Base-by-base conservation (phyloP, 2,113 vertebrate genomes). In the Phainopepla nitens region DNA sequence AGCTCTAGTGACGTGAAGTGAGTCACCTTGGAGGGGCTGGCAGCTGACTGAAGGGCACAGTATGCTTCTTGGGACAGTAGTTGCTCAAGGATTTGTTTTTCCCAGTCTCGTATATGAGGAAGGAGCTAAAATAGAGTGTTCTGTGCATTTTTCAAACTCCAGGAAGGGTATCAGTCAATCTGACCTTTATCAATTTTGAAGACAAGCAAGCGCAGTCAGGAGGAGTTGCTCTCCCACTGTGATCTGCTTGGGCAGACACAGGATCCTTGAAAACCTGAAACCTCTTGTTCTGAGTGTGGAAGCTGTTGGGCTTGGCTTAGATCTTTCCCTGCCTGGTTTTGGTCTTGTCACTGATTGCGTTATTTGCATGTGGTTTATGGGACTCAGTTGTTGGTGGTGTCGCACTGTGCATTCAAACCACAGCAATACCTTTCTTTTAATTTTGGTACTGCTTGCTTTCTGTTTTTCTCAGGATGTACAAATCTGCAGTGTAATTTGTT, bases 381-480 rank as follows among this genome's bases (percentile, higher is more conserved):
- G 31, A 50, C 71, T 83, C n/a, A 64, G 60, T 66, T 86, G 20
- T 6, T 42, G 61, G 14, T n/a, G 35, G 6, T 69, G 13, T 71
- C 80, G 57, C 64, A 35, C 41, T 79, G n/a, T 89, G 50, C 53
- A 83, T 86, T 86, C 75, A 83, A 72, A 53, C 31, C 36, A 39
- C 50, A 72, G 22, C 44, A 76, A 45, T 41, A 44, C 36, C 39
- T 93, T 91, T 87, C n/a, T 91, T 87, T 90, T 69, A 75, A 80
- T 94, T 91, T 93, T 79, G 35, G 28, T 73, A 66, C 39, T 49
- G 25, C 44, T 58, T 80, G 47, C 44, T 64, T 90, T 94, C n/a
- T 39, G 6, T 91, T 90, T 95, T 70, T 91, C 92, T 93, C 66
- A 89, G 90, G 82, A 82, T 80, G 92, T 96, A 90, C 82, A 66